Evolutionary conservation across 2,888 invertebrate genomes (phyloP).

Genomic region (Calliphora vomitoria): DNA sequence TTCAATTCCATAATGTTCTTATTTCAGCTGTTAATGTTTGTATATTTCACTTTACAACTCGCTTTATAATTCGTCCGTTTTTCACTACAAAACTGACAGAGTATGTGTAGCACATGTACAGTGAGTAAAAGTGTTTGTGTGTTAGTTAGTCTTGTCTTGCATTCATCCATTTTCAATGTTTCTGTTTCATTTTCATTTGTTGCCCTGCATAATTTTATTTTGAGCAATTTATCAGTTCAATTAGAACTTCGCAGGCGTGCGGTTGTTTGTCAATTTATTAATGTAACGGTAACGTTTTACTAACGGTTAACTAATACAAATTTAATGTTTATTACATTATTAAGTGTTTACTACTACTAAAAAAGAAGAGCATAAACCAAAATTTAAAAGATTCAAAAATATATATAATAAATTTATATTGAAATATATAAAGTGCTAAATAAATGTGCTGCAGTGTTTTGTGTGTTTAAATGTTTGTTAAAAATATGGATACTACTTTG

Average conservation of each 20-base stretch:
- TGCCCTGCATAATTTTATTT: constrained; percentile 51
- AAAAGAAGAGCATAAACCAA: neutral
- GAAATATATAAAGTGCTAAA: constrained; percentile 2
- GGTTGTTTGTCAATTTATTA: constrained; percentile 60
- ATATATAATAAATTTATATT: neutral
- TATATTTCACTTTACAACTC: constrained; percentile 73
- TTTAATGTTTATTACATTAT: neutral
- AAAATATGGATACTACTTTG: constrained; percentile 82
- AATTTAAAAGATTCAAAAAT: constrained; percentile 9
- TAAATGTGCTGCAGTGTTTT: constrained; percentile 16
- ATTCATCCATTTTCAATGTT: constrained; percentile 6
- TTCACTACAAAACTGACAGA: neutral
- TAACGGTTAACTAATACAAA: neutral
- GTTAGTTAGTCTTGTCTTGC: neutral
- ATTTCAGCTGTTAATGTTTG: neutral
- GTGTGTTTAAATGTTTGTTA: constrained; percentile 80
- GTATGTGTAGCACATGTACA: too few species aligned
- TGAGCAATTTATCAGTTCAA: constrained; percentile 72
- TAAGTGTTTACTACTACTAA: neutral
- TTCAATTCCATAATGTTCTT: constrained; percentile 67
- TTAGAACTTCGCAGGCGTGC: constrained; percentile 74
- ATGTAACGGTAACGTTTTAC: constrained; percentile 10
- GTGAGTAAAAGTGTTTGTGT: neutral
- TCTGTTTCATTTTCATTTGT: constrained; percentile 60
- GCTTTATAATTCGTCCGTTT: constrained; percentile 75